Percentiles rank a stretch among this genome's conserved stretches.
phyloP scores from a whole-genome alignment of 2,113 vertebrate species.

The Leucoraja erinaceus region DNA sequence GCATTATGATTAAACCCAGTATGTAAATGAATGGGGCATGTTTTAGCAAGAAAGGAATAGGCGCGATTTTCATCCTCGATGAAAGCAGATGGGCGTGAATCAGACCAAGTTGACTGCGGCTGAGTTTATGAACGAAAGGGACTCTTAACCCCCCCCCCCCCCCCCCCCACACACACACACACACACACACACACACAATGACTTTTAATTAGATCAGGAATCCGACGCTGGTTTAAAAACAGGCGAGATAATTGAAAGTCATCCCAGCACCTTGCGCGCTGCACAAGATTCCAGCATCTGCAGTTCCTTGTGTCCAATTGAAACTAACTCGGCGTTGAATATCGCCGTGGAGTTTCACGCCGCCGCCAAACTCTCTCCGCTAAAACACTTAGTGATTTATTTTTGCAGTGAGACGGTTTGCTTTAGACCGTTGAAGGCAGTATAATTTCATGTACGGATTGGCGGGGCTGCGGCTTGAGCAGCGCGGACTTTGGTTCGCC shows the following conservation, averaged over 20 bases:
- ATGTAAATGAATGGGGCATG: background rate
- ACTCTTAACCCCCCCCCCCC: too few species aligned
- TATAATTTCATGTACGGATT: constrained; percentile 44
- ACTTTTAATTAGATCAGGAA: constrained; percentile 29
- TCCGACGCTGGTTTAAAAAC: background rate
- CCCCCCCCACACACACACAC: too few species aligned
- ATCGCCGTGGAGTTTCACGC: background rate
- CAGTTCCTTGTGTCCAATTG: too few species aligned
- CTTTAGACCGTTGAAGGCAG: constrained; percentile 45
- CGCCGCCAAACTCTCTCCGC: background rate
- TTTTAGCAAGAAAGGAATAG: background rate
- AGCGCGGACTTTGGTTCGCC: too few species aligned
- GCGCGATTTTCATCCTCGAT: background rate
- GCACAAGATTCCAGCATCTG: too few species aligned
- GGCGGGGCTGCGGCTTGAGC: background rate
- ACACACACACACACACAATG: background rate
- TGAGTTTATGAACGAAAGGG: background rate
- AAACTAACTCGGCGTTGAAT: background rate
- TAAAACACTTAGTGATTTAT: background rate
- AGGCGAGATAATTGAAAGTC: constrained; percentile 17
- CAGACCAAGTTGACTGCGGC: background rate
- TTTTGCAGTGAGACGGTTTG: background rate
- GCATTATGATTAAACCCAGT: background rate
- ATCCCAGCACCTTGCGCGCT: too few species aligned
- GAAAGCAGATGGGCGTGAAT: background rate